Evolutionary conservation across 1,140 invertebrate genomes (phyloP).

Genomic region (Conus ventricosus): DNA sequence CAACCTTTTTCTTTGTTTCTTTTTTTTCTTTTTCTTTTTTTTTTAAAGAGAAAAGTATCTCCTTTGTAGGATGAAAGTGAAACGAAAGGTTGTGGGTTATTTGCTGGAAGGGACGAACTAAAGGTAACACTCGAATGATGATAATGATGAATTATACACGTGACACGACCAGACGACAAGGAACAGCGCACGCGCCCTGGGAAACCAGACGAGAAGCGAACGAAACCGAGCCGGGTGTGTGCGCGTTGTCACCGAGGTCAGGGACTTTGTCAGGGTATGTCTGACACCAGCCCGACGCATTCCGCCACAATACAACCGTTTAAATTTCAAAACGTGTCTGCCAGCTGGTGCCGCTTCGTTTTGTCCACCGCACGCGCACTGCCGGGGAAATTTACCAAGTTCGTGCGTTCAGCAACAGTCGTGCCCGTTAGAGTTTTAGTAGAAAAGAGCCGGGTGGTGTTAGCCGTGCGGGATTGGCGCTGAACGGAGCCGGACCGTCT

Average conservation of each 20-base stretch:
- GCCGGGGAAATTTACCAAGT: neutral
- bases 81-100: too few relatives aligned
- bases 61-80: too few relatives aligned
- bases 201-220: too few relatives aligned
- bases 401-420: neutral
- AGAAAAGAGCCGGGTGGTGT: too few relatives aligned
- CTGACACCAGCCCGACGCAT: neutral
- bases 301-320: slow-evolving; percentile 4
- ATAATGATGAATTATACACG: neutral
- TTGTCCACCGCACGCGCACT: neutral
- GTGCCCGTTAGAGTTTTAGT: neutral
- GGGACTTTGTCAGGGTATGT: neutral
- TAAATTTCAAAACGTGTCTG: slow-evolving; percentile 20
- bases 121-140: neutral
- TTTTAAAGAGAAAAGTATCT: too few relatives aligned
- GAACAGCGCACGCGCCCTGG: neutral
- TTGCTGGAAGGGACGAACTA: too few relatives aligned
- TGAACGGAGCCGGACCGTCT: neutral
- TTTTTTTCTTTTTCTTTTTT: too few relatives aligned
- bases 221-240: too few relatives aligned
- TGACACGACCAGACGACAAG: neutral
- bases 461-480: neutral
- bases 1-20: too few relatives aligned
- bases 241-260: too few relatives aligned
- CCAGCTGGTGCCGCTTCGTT: slow-evolving; percentile 3